Evolutionary conservation across 2,888 invertebrate species (phyloP), one percentile per base, ranked within the genome.

Genomic region (Laothoe populi): DNA sequence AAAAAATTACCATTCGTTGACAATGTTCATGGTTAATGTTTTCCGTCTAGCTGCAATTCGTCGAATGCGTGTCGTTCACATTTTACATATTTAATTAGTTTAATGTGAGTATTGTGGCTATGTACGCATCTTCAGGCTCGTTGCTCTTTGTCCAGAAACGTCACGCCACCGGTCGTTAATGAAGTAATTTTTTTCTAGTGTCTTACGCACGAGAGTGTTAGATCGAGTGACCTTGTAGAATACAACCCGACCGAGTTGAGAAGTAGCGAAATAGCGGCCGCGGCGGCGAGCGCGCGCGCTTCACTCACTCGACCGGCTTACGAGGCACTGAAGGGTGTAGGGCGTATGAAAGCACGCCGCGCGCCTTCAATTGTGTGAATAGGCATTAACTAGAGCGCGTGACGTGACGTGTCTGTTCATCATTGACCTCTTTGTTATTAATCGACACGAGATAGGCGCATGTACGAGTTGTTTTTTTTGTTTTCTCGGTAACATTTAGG

Each of bases 141-240:
- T 60, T 63, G 72, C 72, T 85, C 84, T 82, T 71, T 83, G 82
- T 48, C 66, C 44, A 19, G 65, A 64, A 71, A 78, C 86, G 87
- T 88, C 86, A 87, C 81, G 68, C 66, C 65, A 65, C 69, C 69
- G 74, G 73, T 84, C 79, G 82, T 84, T 89, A 88, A 88, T 87
- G 86, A 88, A 86, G 83, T 82, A 70, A 73, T 86, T 84, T 81
- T 81, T 87, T 85, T 83, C 78, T 79, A 75, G 77, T 79, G 78
- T 83, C 80, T 84, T 85, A 86, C 86, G 87, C 86, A 85, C 78
- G 73, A 74, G 74, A 82, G 74, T 82, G 77, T 76, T 82, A 77
- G 82, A 77, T 79, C 71, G 73, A 73, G 68, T 79, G 85, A 77
- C 88, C 88, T 88, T 86, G 86, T 71, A 64, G 62, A 71, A 66